Evolutionary conservation across 1,140 invertebrate genomes (phyloP).

Genomic region (Trachymyrmex cornetzi): DNA sequence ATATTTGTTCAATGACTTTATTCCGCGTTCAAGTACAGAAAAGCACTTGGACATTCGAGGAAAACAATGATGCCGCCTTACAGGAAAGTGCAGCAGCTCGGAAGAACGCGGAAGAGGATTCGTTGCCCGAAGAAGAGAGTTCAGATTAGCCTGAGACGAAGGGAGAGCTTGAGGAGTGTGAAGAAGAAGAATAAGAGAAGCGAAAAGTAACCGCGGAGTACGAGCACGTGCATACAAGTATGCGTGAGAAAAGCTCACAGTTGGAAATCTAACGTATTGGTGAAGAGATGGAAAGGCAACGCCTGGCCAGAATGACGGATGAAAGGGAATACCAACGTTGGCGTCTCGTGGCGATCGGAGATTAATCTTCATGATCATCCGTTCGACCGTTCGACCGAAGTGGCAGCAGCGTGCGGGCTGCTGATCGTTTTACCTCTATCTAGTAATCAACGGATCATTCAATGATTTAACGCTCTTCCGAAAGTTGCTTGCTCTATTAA

Average conservation of each 20-base stretch:
- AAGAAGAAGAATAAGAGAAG: constrained; percentile 33
- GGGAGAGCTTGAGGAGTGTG: constrained; percentile 23
- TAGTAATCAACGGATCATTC: constrained; percentile 33
- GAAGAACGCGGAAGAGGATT: constrained; percentile 73
- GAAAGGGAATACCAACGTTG: constrained; percentile 52
- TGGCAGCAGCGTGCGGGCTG: constrained; percentile 17
- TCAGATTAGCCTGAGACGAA: constrained; percentile 52
- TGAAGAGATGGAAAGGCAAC: constrained; percentile 40
- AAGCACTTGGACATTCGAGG: neutral
- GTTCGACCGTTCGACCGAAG: constrained; percentile 24
- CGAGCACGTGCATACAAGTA: constrained; percentile 62
- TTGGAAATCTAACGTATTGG: constrained; percentile 46
- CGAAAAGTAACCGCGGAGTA: constrained; percentile 2
- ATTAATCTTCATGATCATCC: constrained; percentile 73
- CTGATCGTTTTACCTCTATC: constrained; percentile 38
- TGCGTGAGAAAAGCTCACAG: constrained; percentile 65
- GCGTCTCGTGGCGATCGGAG: constrained; percentile 61
- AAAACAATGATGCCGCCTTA: neutral
- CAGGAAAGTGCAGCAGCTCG: constrained; percentile 38
- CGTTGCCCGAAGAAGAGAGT: constrained; percentile 51
- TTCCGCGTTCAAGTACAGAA: neutral
- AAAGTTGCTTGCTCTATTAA: neutral
- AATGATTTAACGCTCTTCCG: constrained; percentile 18
- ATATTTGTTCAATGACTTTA: neutral
- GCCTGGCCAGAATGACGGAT: constrained; percentile 67